A percentile compares a stretch with the other conserved stretches of the same genome.
phyloP scores from a whole-genome alignment of 2,888 invertebrate species.

The Sepiola atlantica region DNA sequence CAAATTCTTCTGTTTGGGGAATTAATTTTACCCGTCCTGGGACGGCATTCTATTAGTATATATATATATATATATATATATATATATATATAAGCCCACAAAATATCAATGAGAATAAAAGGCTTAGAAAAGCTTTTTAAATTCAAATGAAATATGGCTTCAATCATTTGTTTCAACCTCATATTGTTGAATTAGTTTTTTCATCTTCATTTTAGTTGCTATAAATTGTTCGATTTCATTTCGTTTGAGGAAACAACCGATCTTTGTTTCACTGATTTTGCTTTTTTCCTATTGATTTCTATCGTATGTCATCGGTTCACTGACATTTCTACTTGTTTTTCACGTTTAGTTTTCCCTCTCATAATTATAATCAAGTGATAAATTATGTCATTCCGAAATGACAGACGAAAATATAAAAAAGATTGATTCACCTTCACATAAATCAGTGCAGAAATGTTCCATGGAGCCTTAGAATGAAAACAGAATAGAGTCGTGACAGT shows the following conservation, averaged over 20 bases:
- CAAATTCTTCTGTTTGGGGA: too few species aligned
- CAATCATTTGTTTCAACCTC: slow-evolving; percentile 32
- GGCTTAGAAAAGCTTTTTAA: neutral
- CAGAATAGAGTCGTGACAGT: neutral
- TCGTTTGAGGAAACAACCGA: slow-evolving; percentile 14
- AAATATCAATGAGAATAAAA: neutral
- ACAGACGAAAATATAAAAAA: neutral
- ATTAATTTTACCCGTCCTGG: too few species aligned
- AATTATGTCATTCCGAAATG: neutral
- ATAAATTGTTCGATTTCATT: neutral
- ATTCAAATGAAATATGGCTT: neutral
- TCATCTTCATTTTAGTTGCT: neutral
- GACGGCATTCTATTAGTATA: too few species aligned
- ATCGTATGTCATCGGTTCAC: neutral
- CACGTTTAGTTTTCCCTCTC: neutral
- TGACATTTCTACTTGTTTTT: neutral
- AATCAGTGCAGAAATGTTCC: neutral
- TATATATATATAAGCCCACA: neutral
- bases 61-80: neutral
- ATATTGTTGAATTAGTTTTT: neutral
- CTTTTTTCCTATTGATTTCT: neutral
- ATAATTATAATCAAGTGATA: neutral
- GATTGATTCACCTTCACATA: neutral
- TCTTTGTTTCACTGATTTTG: neutral
- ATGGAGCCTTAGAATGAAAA: neutral